Percentiles rank a stretch among this genome's conserved stretches.
phyloP scores from a whole-genome alignment of 1,140 invertebrate species.

The Dreissena polymorpha region DNA sequence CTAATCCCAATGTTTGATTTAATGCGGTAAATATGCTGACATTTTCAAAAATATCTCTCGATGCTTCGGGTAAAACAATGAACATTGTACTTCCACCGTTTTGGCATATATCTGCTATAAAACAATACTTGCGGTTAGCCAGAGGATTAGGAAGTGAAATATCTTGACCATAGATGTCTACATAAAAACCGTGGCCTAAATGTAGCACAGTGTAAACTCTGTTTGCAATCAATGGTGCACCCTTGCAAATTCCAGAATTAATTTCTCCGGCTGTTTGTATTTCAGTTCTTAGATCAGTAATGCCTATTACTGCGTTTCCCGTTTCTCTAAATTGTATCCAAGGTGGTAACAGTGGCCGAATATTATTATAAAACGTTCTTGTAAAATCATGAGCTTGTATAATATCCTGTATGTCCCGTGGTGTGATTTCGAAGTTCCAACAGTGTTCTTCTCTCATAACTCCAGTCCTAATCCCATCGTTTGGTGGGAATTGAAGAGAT shows the following conservation, averaged over 20 bases:
- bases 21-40: background rate
- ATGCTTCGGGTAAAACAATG: constrained; percentile 30
- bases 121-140: background rate
- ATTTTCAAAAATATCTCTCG: constrained; percentile 17
- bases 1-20: constrained; percentile 1
- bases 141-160: background rate
- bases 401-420: constrained; percentile 28
- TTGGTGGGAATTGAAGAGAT: background rate
- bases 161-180: constrained; percentile 26
- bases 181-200: constrained; percentile 18
- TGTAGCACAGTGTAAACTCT: constrained; percentile 19
- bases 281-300: constrained; percentile 23
- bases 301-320: constrained; percentile 15
- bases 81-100: constrained; percentile 20
- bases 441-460: constrained; percentile 5
- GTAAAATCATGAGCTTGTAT: constrained; percentile 16
- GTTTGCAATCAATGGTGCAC: constrained; percentile 16
- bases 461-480: background rate
- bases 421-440: background rate
- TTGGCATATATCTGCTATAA: constrained; percentile 39
- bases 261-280: background rate
- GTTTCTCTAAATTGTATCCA: constrained; percentile 20
- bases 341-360: constrained; percentile 4
- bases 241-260: background rate
- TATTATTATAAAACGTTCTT: constrained; percentile 18